A percentile compares a stretch with the other conserved stretches of the same genome.
Conservation (phyloP, 2,888 invertebrate genomes). For the Acrobasis suavella region DNA sequence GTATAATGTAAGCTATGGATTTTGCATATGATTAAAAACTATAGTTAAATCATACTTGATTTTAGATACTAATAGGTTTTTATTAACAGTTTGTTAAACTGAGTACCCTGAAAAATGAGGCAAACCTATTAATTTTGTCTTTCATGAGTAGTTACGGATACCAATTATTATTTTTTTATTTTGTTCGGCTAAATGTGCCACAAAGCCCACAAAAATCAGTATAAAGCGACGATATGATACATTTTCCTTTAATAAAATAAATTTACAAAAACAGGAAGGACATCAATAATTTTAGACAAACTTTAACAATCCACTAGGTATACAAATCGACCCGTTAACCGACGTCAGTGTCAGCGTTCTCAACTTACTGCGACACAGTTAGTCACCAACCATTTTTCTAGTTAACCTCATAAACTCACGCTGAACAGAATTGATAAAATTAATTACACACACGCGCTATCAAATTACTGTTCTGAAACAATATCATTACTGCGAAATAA, state of each 20-base stretch:
- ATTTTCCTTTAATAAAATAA: too few relatives aligned
- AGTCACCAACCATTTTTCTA: conserved; percentile 3
- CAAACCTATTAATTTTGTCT: too few relatives aligned
- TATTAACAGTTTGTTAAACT: too few relatives aligned
- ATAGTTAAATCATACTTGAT: background rate
- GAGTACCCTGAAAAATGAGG: too few relatives aligned
- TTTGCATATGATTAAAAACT: background rate
- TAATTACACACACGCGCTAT: background rate
- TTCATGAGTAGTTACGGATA: too few relatives aligned
- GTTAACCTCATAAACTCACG: conserved; percentile 2
- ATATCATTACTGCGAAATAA: background rate
- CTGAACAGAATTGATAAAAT: conserved; percentile 1
- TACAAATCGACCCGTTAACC: background rate
- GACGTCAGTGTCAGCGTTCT: background rate
- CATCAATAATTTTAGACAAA: background rate
- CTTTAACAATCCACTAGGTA: background rate
- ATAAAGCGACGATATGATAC: too few relatives aligned
- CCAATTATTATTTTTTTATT: too few relatives aligned
- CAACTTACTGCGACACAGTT: background rate
- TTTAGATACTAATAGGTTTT: too few relatives aligned
- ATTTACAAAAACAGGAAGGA: background rate
- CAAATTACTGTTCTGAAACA: background rate
- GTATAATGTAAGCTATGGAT: background rate
- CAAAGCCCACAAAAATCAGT: too few relatives aligned
- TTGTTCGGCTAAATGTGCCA: too few relatives aligned